Conservation (phyloP, 23 tunicate species). For the Styela plicata region DNA sequence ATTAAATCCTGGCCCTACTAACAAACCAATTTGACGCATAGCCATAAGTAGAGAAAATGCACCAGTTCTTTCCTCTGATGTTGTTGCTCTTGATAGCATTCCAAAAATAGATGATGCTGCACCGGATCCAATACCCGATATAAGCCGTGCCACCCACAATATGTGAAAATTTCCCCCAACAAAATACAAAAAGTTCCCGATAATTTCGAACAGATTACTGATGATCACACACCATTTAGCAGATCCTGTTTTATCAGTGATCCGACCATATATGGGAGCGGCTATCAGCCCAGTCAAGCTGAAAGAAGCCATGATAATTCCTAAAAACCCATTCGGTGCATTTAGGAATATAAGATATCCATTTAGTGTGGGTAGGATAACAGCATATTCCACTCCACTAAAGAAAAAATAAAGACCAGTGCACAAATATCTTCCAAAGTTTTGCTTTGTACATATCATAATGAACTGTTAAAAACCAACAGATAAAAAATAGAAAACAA, state of each 20-base stretch:
- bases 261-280: slow-evolving; percentile 73
- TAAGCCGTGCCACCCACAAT: slow-evolving; percentile 58
- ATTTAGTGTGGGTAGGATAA: slow-evolving; percentile 79
- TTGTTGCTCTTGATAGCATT: slow-evolving; percentile 53
- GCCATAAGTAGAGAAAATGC: slow-evolving; percentile 76
- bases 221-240: slow-evolving; percentile 45
- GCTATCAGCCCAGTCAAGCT: slow-evolving; percentile 79
- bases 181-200: slow-evolving; percentile 78
- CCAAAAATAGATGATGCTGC: slow-evolving; percentile 87
- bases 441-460: slow-evolving; percentile 3
- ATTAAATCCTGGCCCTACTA: slow-evolving; percentile 85
- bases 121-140: slow-evolving; percentile 89
- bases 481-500: no score
- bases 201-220: slow-evolving; percentile 79
- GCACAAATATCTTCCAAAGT: slow-evolving; percentile 5
- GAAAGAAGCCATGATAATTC: slow-evolving; percentile 77
- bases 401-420: slow-evolving; percentile 56
- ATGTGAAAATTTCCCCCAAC: slow-evolving; percentile 35
- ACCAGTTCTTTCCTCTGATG: slow-evolving; percentile 64
- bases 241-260: slow-evolving; percentile 69
- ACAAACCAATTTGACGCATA: slow-evolving; percentile 70
- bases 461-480: no score
- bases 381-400: slow-evolving; percentile 92
- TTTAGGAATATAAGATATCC: slow-evolving; percentile 31
- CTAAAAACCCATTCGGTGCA: slow-evolving; percentile 51